A percentile compares a stretch with the other conserved stretches of the same genome.
Conservation (phyloP, 1,140 invertebrate genomes). For the Lasioglossum albipes region DNA sequence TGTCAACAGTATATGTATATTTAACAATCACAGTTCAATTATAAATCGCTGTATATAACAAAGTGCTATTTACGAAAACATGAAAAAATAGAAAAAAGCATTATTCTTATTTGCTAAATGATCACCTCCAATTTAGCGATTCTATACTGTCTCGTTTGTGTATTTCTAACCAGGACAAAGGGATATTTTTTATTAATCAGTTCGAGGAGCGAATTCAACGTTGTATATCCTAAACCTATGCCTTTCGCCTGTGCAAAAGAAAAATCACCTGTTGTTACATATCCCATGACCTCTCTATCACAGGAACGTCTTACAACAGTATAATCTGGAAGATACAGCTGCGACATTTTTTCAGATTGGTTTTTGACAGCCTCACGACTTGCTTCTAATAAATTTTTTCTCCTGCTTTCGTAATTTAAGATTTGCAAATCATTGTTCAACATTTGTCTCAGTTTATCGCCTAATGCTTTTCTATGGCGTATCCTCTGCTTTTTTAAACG, state of each 20-base stretch:
- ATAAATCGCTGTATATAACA: background rate
- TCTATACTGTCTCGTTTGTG: conserved; percentile 78
- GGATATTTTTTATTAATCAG: conserved; percentile 73
- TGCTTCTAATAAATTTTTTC: conserved; percentile 11
- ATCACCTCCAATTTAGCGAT: conserved; percentile 76
- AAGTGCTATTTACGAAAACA: background rate
- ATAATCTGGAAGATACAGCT: conserved; percentile 85
- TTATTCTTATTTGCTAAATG: conserved; percentile 2
- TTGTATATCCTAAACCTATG: conserved; percentile 85
- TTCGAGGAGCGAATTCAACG: conserved; percentile 80
- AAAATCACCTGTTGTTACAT: conserved; percentile 85
- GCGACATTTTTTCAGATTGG: conserved; percentile 83
- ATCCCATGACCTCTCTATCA: conserved; percentile 87
- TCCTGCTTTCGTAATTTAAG: conserved; percentile 42
- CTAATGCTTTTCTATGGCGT: conserved; percentile 78
- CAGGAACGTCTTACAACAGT: conserved; percentile 83
- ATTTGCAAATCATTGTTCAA: conserved; percentile 18
- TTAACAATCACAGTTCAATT: conserved; percentile 10
- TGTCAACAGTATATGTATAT: background rate
- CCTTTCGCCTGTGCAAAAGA: conserved; percentile 84
- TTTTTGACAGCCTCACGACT: conserved; percentile 73
- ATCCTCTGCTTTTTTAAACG: conserved; percentile 81
- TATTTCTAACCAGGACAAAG: conserved; percentile 78
- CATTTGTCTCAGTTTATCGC: conserved; percentile 59
- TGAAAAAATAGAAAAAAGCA: background rate